phyloP scores from a whole-genome alignment of 2,797 vertebrate species.

The Bradypus variegatus region DNA sequence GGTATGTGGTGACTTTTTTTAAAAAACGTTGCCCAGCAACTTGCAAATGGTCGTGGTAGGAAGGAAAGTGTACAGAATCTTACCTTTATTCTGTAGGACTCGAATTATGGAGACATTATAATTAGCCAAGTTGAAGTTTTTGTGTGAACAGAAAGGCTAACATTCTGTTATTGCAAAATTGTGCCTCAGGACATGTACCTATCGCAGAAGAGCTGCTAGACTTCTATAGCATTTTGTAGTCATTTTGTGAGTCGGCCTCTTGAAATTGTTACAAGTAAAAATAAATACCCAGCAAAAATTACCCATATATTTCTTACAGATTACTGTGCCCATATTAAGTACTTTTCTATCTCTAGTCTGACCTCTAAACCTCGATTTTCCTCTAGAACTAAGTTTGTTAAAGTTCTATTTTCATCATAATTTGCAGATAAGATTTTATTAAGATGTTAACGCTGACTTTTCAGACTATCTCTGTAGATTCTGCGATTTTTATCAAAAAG shows the following conservation, averaged over 20 bases:
- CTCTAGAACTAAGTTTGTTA: background rate
- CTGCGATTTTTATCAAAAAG: background rate
- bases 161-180: background rate
- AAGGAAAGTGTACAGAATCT: background rate
- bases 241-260: background rate
- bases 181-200: background rate
- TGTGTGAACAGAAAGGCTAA: background rate
- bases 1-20: background rate
- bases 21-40: background rate
- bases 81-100: background rate
- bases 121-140: slow-evolving; percentile 6
- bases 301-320: background rate
- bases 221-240: background rate
- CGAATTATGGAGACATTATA: background rate
- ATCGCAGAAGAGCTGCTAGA: background rate
- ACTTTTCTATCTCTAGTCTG: background rate
- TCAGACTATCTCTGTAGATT: background rate
- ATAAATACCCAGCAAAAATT: background rate
- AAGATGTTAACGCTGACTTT: background rate
- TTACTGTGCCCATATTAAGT: background rate
- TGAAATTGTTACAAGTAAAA: background rate
- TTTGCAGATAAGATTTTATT: background rate
- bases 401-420: background rate
- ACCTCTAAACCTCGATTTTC: background rate
- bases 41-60: background rate